Evolutionary conservation across 2,113 vertebrate genomes (phyloP).

Genomic region (Barnardius zonarius): DNA sequence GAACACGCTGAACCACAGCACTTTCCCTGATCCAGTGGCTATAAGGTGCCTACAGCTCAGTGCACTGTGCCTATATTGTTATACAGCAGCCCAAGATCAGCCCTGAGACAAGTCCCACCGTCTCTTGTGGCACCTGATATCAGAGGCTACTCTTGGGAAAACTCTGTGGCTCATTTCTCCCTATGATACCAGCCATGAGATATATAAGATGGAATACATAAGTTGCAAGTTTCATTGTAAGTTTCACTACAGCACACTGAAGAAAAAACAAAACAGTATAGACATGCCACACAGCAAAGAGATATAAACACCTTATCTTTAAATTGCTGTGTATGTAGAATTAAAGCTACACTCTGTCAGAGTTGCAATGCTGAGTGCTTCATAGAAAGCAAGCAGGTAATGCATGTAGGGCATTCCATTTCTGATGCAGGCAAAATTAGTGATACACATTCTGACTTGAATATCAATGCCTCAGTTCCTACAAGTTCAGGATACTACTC

Average conservation of each 20-base stretch:
- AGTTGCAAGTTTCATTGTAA: background rate
- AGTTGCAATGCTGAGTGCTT: background rate
- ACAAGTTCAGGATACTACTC: background rate
- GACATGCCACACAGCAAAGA: background rate
- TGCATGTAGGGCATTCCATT: background rate
- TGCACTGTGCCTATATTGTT: background rate
- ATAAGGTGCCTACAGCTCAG: background rate
- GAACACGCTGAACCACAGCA: background rate
- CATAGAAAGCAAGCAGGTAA: background rate
- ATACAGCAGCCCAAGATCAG: background rate
- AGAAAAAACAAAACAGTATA: background rate
- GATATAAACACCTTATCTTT: background rate
- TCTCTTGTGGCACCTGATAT: background rate
- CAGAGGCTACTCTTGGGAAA: background rate
- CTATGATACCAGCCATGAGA: background rate
- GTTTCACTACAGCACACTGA: background rate
- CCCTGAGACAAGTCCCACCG: background rate
- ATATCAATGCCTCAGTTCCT: background rate
- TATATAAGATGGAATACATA: accelerated
- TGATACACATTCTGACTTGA: background rate
- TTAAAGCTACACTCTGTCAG: background rate
- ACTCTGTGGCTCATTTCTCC: background rate
- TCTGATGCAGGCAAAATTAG: background rate
- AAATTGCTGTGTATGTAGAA: background rate
- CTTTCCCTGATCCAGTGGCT: background rate